A percentile compares a stretch with the other conserved stretches of the same genome.
phyloP scores from a whole-genome alignment of 2,113 vertebrate genomes.

The Steatornis caripensis region DNA sequence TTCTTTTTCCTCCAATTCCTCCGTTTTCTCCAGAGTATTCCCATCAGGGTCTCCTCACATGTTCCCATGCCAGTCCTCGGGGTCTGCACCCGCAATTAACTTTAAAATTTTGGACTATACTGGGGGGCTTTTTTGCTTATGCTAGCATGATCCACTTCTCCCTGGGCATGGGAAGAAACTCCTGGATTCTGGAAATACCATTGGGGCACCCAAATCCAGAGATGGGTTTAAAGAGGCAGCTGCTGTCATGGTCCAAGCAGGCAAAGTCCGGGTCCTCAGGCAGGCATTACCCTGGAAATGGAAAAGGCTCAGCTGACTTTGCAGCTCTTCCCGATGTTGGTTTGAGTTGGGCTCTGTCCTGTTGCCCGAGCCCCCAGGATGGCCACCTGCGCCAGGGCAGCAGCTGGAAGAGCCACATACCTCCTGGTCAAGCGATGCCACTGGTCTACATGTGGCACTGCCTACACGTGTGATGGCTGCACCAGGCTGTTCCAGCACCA shows the following conservation, averaged over 20 bases:
- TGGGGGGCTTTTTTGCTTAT: too few species aligned
- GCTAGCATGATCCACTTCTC: too few species aligned
- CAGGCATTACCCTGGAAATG: not conserved
- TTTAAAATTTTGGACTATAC: too few species aligned
- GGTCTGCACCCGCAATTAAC: too few species aligned
- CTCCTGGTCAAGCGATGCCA: not conserved
- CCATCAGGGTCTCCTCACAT: too few species aligned
- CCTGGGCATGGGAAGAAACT: not conserved
- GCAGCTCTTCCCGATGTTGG: not conserved
- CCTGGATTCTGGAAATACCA: not conserved
- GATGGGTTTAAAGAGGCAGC: not conserved
- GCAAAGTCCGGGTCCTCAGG: not conserved
- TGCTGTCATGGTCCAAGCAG: not conserved
- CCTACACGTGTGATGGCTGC: fast-evolving
- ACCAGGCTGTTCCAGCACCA: not conserved
- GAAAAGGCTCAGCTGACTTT: not conserved
- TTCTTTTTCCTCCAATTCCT: too few species aligned
- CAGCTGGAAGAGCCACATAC: not conserved
- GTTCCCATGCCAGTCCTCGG: too few species aligned
- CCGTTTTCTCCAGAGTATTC: too few species aligned
- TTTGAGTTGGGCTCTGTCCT: not conserved
- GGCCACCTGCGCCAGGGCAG: not conserved
- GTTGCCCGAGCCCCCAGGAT: not conserved
- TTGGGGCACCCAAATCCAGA: not conserved
- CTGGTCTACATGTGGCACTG: not conserved